These are phyloP conservation scores for Aricia agestis DNA, from an alignment of 1,140 invertebrate genomes.

Conservation along the genomic window DNA sequence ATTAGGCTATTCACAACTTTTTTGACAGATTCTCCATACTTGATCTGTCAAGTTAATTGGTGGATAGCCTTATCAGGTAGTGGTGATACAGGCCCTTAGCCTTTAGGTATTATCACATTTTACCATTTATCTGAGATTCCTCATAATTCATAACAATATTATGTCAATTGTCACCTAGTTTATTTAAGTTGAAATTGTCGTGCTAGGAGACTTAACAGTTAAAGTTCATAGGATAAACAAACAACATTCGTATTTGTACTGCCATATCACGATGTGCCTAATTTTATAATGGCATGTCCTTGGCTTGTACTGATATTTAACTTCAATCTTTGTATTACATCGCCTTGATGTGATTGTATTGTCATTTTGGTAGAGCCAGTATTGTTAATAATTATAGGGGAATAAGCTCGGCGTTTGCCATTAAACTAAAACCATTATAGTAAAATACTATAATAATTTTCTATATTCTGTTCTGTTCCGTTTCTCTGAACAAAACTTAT, in stretches of 20 bases:
- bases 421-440: too few relatives aligned
- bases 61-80: too few relatives aligned
- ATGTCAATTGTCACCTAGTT: background rate
- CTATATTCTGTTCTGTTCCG: too few relatives aligned
- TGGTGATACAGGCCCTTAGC: too few relatives aligned
- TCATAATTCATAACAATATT: too few relatives aligned
- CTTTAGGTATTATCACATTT: too few relatives aligned
- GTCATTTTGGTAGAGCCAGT: background rate
- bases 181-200: background rate
- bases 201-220: background rate
- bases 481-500: too few relatives aligned
- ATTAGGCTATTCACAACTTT: too few relatives aligned
- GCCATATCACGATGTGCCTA: conserved; percentile 19
- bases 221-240: background rate
- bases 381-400: background rate
- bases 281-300: conserved; percentile 21
- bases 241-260: conserved; percentile 6
- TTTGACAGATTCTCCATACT: too few relatives aligned
- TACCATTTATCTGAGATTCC: too few relatives aligned
- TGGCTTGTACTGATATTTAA: conserved; percentile 21
- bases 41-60: too few relatives aligned
- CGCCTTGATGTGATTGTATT: background rate
- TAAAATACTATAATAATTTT: too few relatives aligned
- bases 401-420: background rate
- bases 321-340: conserved; percentile 18